phyloP scores from a whole-genome alignment of 2,888 invertebrate species.

The Xylota sylvarum region DNA sequence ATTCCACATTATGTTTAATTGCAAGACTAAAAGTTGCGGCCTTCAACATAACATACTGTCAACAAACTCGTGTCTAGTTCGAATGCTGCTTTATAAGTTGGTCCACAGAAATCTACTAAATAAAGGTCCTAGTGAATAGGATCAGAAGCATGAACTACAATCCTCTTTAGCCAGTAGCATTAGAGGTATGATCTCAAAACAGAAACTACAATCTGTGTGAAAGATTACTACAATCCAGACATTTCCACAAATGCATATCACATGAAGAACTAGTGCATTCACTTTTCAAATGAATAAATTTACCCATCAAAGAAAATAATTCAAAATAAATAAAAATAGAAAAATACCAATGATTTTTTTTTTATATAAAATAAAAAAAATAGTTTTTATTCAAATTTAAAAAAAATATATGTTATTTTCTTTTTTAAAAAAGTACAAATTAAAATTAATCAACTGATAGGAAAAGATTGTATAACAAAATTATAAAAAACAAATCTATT shows the following conservation, averaged over 20 bases:
- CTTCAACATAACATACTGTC: no score
- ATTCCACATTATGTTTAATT: no score
- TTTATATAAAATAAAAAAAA: constrained; percentile 74
- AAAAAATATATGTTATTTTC: constrained; percentile 68
- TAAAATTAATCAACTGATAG: constrained; percentile 69
- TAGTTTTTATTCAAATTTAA: constrained; percentile 64
- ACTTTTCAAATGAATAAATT: background rate
- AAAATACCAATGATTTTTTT: constrained; percentile 42
- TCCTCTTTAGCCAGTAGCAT: no score
- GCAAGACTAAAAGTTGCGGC: no score
- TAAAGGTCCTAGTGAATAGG: no score
- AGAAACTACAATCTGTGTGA: background rate
- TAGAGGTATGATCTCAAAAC: no score
- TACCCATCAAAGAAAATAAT: constrained; percentile 9
- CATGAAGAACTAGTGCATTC: background rate
- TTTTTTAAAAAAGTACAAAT: constrained; percentile 49
- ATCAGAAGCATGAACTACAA: no score
- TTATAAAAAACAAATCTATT: constrained; percentile 57
- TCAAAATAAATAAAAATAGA: constrained; percentile 26
- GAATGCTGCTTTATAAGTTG: no score
- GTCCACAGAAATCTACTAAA: no score
- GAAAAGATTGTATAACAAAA: constrained; percentile 67
- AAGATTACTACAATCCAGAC: background rate
- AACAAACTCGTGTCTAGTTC: no score
- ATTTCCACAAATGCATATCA: background rate